Evolutionary conservation across 2,888 invertebrate genomes (phyloP).

Genomic region (Sinodicranocentrus sp.): DNA sequence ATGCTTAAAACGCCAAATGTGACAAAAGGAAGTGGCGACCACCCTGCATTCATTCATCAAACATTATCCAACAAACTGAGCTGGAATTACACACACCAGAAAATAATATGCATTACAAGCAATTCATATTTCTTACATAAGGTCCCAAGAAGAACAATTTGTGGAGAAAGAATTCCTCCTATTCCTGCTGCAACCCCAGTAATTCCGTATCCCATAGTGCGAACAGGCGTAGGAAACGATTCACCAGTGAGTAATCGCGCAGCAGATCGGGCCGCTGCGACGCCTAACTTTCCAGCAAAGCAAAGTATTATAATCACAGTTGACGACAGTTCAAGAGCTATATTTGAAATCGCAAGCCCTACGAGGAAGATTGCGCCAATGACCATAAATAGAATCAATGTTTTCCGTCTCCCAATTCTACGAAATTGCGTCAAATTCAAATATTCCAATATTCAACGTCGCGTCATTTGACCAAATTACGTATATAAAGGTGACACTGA

Average conservation of each 20-base stretch:
- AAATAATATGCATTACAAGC: too few relatives aligned
- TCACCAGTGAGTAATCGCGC: slow-evolving; percentile 67
- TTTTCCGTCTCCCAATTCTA: slow-evolving; percentile 71
- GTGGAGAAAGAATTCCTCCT: slow-evolving; percentile 72
- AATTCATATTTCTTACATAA: neutral
- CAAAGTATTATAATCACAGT: slow-evolving; percentile 48
- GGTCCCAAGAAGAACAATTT: slow-evolving; percentile 70
- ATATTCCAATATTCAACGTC: too few relatives aligned
- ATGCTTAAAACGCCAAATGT: slow-evolving; percentile 71
- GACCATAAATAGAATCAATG: slow-evolving; percentile 68
- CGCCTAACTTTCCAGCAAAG: slow-evolving; percentile 71
- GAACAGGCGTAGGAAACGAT: slow-evolving; percentile 69
- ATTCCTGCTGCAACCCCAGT: slow-evolving; percentile 65
- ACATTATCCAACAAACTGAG: too few relatives aligned
- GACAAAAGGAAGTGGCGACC: slow-evolving; percentile 71
- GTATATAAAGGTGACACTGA: too few relatives aligned
- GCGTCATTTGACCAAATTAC: too few relatives aligned
- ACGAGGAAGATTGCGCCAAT: slow-evolving; percentile 63
- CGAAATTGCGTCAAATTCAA: too few relatives aligned
- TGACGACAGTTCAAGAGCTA: slow-evolving; percentile 37
- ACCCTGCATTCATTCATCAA: too few relatives aligned
- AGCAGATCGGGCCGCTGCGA: slow-evolving; percentile 68
- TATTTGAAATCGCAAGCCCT: slow-evolving; percentile 58
- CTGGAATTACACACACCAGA: too few relatives aligned
- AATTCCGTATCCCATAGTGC: slow-evolving; percentile 72